These are phyloP conservation scores for Clanis bilineata DNA, from an alignment of 2,888 invertebrate species.

Conservation along the genomic window DNA sequence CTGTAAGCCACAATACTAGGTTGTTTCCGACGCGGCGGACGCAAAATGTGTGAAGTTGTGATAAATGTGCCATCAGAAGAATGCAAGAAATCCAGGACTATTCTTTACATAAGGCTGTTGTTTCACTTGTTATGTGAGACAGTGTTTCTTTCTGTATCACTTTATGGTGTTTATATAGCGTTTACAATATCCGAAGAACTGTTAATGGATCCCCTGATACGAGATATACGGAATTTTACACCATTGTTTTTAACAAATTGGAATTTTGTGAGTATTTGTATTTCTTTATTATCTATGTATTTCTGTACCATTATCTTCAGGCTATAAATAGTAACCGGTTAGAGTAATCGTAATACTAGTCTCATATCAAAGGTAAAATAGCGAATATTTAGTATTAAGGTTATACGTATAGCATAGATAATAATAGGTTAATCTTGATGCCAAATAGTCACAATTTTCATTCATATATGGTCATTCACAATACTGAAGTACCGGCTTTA, in stretches of 20 bases:
- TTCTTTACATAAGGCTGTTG: constrained; percentile 22
- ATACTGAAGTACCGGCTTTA: not conserved
- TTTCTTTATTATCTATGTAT: not conserved
- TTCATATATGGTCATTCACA: not conserved
- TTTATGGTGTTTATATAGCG: constrained; percentile 23
- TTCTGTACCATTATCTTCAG: too few species aligned
- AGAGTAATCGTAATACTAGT: not conserved
- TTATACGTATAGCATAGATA: not conserved
- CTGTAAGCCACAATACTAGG: constrained; percentile 4
- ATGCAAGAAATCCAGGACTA: not conserved
- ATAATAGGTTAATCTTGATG: not conserved
- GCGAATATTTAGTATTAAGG: not conserved
- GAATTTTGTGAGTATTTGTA: constrained; percentile 51
- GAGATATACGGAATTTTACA: constrained; percentile 36
- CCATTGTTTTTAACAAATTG: constrained; percentile 52
- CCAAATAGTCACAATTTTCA: not conserved
- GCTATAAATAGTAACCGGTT: too few species aligned
- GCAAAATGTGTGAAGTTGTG: constrained; percentile 36
- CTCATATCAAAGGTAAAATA: not conserved
- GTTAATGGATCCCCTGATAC: constrained; percentile 29
- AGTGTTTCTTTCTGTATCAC: constrained; percentile 20
- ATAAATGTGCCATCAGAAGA: constrained; percentile 20
- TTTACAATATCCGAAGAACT: constrained; percentile 27
- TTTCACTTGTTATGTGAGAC: constrained; percentile 21
- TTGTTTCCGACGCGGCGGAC: constrained; percentile 1